Percentiles rank a stretch among this genome's conserved stretches.
Conservation (phyloP, 2,888 invertebrate genomes). For the Nephrocerus scutellatus region DNA sequence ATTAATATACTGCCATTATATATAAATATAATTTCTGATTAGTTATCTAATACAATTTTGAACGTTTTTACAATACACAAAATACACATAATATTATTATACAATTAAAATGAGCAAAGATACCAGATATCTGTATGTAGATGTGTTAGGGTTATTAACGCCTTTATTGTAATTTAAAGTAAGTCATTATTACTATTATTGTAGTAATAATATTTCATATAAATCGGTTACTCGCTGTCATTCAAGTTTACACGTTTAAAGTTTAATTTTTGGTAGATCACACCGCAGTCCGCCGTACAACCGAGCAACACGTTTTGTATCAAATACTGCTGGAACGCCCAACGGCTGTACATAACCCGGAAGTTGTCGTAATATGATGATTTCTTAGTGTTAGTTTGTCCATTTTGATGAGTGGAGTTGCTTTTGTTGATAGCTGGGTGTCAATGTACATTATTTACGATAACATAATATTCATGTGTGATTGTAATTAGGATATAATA, state of each 20-base stretch:
- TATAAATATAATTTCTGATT: too few species aligned
- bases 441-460: neutral
- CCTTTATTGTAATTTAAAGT: too few species aligned
- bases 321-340: slow-evolving; percentile 46
- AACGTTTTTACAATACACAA: too few species aligned
- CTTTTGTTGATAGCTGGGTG: slow-evolving; percentile 28
- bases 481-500: too few species aligned
- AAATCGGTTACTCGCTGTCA: neutral
- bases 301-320: slow-evolving; percentile 25
- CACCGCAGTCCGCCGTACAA: slow-evolving; percentile 22
- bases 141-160: too few species aligned
- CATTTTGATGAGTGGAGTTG: slow-evolving; percentile 34
- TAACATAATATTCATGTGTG: neutral
- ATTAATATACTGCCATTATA: too few species aligned
- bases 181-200: too few species aligned
- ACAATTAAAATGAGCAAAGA: too few species aligned
- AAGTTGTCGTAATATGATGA: slow-evolving; percentile 44
- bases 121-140: too few species aligned
- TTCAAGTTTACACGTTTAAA: neutral
- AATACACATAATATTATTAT: too few species aligned
- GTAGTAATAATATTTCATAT: too few species aligned
- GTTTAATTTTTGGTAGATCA: slow-evolving; percentile 11
- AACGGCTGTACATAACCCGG: slow-evolving; percentile 39
- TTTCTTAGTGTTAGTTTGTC: slow-evolving; percentile 34
- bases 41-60: too few species aligned